Conservation (phyloP, 2,113 vertebrate genomes). For the Dipodomys stephensi region DNA sequence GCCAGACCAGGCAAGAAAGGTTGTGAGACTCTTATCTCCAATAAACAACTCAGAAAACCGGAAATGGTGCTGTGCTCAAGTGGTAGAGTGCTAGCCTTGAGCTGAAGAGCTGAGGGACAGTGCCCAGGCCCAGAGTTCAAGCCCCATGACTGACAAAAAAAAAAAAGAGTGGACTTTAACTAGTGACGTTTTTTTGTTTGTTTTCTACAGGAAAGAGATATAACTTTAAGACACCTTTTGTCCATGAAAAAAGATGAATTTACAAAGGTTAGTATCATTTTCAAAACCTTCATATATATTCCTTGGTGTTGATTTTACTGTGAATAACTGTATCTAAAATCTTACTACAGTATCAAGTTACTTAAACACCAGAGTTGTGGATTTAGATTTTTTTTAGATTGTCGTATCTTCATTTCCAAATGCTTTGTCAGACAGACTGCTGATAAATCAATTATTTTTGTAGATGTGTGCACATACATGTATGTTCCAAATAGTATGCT, state of each 20-base stretch:
- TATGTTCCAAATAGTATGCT: neutral
- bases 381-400: conserved; percentile 20
- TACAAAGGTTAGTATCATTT: conserved; percentile 88
- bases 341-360: neutral
- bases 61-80: too few relatives aligned
- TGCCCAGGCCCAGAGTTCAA: too few relatives aligned
- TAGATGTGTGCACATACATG: neutral
- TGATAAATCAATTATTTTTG: neutral
- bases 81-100: too few relatives aligned
- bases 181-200: conserved; percentile 45
- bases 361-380: neutral
- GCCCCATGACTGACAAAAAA: too few relatives aligned
- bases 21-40: too few relatives aligned
- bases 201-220: conserved; percentile 90
- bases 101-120: too few relatives aligned
- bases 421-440: conserved; percentile 46
- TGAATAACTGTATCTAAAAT: neutral
- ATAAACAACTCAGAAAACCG: too few relatives aligned
- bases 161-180: too few relatives aligned
- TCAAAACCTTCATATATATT: conserved; percentile 35
- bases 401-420: conserved; percentile 27
- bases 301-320: neutral
- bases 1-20: too few relatives aligned
- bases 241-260: conserved; percentile 93
- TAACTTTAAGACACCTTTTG: conserved; percentile 92